Evolutionary conservation across 2,113 vertebrate genomes (phyloP), one percentile per base, ranked within the genome.

Genomic region (Rhipidura dahli): DNA sequence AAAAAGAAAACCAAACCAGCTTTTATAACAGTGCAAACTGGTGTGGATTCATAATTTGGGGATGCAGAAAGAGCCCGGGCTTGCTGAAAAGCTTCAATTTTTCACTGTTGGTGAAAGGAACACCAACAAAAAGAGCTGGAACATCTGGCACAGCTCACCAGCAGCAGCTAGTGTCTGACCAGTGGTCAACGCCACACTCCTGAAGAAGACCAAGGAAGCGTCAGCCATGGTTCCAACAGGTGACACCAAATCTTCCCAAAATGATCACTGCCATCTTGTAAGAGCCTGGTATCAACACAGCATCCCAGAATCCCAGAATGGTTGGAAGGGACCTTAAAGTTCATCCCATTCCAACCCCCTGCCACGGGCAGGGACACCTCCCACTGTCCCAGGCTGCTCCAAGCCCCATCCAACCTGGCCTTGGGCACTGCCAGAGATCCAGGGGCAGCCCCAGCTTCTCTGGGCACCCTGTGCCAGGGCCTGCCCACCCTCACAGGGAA

Each of bases 271-370:
- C 26, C 4, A 2, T 22, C 30, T 72, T 22, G 2, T 15, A 15
- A 37, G 28, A 39, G 14, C 56, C 35, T 65, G 57, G 7, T n/a
- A 6, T 40, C 40, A 31, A 9, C 13, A 40, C 0, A 33, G 22
- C 37, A 50, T 23, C 27, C 15, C 27, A 37, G 27, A 44, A 50
- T 59, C 9, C 14, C 27, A 4, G 15, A 15, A 30, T 17, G 5
- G 28, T 31, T 54, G n/a, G 24, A 20, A 61, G 9, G 28, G 18
- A 61, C 6, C 4, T 75, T 20, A 40, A 61, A 54, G 0, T 5
- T 7, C 54, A 47, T 1, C 61, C 20, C 1, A 0, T 15, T 39
- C 2, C 16, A 26, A 4, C 0, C 24, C 9, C 51, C 2, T 6
- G 12, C 31, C 59, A 20, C 5, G 30, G 45, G 28, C 78, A 68